Percentiles rank a stretch among this genome's conserved stretches.
phyloP scores from a whole-genome alignment of 2,113 vertebrate genomes.

The Grantiella picta region DNA sequence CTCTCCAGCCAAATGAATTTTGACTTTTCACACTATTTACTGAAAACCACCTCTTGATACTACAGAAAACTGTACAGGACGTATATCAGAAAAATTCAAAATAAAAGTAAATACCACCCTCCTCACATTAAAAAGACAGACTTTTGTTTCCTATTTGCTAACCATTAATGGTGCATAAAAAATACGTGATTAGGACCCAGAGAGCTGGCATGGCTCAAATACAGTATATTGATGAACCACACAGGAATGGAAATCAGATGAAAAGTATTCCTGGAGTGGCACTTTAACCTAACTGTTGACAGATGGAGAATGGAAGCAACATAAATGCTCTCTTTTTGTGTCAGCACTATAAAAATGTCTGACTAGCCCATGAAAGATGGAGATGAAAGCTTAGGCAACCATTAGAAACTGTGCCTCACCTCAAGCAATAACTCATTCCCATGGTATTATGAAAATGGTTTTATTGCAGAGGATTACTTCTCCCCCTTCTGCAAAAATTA shows the following conservation, averaged over 20 bases:
- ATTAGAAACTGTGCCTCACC: slow-evolving; percentile 68
- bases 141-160: slow-evolving; percentile 25
- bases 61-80: not conserved
- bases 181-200: not conserved
- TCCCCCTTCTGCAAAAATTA: slow-evolving; percentile 72
- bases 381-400: slow-evolving; percentile 69
- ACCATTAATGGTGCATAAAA: slow-evolving; percentile 37
- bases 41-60: not conserved
- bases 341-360: slow-evolving; percentile 76
- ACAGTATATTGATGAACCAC: not conserved
- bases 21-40: not conserved
- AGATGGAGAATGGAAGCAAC: slow-evolving; percentile 73
- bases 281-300: slow-evolving; percentile 74
- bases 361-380: slow-evolving; percentile 75
- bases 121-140: slow-evolving; percentile 20
- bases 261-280: slow-evolving; percentile 65
- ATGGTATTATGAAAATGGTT: slow-evolving; percentile 75
- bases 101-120: slow-evolving; percentile 8
- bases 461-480: slow-evolving; percentile 73
- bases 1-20: not conserved
- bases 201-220: slow-evolving; percentile 6
- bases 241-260: slow-evolving; percentile 66
- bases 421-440: slow-evolving; percentile 71
- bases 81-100: not conserved
- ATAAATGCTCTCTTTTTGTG: slow-evolving; percentile 73